Conservation (phyloP, 1,140 invertebrate genomes). For the Eueides isabella region DNA sequence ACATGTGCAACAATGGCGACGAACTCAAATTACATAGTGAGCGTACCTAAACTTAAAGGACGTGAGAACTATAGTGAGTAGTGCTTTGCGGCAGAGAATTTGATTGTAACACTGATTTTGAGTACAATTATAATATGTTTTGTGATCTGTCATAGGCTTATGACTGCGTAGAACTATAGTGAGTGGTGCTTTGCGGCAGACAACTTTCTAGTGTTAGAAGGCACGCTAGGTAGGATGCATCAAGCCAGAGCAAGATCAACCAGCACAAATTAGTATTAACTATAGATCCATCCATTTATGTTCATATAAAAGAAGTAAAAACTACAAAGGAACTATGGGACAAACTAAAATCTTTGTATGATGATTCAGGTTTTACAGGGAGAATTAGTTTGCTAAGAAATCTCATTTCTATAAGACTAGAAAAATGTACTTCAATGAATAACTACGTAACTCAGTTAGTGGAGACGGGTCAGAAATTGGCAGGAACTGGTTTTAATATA, state of each 20-base stretch:
- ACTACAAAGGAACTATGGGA: conserved; percentile 28
- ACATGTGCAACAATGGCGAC: conserved; percentile 24
- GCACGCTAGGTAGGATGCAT: conserved; percentile 19
- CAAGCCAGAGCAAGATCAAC: conserved; percentile 33
- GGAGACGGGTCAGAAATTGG: no score
- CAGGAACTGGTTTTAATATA: conserved; percentile 27
- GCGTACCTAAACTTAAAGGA: conserved; percentile 30
- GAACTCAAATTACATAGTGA: conserved; percentile 31
- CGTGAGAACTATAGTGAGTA: no score
- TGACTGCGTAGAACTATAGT: no score
- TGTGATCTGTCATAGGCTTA: no score
- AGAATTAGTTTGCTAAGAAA: conserved; percentile 35
- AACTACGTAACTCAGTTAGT: conserved; percentile 35
- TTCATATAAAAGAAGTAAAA: conserved; percentile 36
- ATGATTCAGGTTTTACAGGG: conserved; percentile 37
- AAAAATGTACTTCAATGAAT: conserved; percentile 35
- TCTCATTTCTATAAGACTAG: conserved; percentile 31
- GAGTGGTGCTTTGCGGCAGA: no score
- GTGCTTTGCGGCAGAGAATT: conserved; percentile 32
- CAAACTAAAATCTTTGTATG: conserved; percentile 28
- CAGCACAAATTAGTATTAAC: no score
- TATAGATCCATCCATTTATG: conserved; percentile 34
- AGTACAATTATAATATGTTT: no score
- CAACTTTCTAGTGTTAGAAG: conserved; percentile 29
- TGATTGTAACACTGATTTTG: no score